Evolutionary conservation across 2,113 vertebrate genomes (phyloP), one percentile per base, ranked within the genome.

Genomic region (Tyto alba): DNA sequence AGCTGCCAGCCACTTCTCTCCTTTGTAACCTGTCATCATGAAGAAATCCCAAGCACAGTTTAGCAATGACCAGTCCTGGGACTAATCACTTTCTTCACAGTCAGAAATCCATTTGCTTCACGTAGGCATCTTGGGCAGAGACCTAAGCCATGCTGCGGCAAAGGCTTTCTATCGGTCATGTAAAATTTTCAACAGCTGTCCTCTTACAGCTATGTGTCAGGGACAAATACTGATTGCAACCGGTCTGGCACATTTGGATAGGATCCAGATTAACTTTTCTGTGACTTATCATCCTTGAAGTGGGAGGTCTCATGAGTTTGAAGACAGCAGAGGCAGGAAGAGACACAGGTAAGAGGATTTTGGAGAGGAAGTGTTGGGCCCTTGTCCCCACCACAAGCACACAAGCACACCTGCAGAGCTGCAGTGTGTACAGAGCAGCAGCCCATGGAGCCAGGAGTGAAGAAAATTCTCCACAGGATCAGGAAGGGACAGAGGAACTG

Each of bases 401-500:
- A 43, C 6, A 43, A n/a, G 34, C 29, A 30, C 21, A 45, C 16
- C 14, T 0, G 1, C 56, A 53, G 15, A 43, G 23, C 25, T 72
- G 7, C 41, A 43, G 15, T 13, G 11, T 56, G 20, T 2, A 2
- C n/a, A 63, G 25, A 90, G 21, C 57, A 73, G 27, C 32, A 88
- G 23, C 9, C 17, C 6, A 4, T 30, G n/a, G 53, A 68, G 20
- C 19, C 41, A 47, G 30, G 59, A 56, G 29, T 10, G 30, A 80
- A n/a, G 11, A 15, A 80, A 8, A 1, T 3, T 13, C 17, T 5
- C 20, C 3, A 3, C 11, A 52, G 17, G 36, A 66, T 22, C 7
- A 40, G 19, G 19, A 13, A 47, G 6, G 6, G 27, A 72, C n/a
- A 40, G 20, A 67, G 27, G 16, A 29, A 38, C 13, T 1, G 1